phyloP scores from a whole-genome alignment of 2,888 invertebrate species.

The Boloria euphrosyne region DNA sequence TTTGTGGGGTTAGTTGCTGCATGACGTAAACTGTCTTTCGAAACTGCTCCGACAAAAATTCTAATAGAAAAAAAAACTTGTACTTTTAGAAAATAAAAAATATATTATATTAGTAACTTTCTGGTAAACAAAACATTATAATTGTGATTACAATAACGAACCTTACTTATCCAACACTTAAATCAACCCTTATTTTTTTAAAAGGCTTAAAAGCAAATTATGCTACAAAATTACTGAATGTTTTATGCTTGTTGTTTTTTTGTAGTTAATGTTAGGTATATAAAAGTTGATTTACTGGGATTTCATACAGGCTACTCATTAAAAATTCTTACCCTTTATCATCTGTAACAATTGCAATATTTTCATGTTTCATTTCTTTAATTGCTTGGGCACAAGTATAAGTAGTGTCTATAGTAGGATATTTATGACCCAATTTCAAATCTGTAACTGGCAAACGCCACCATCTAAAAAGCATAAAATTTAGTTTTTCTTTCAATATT shows the following conservation, averaged over 20 bases:
- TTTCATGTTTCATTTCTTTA: slow-evolving; percentile 75
- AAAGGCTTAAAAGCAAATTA: too few relatives aligned
- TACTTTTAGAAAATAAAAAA: neutral
- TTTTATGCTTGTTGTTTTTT: too few relatives aligned
- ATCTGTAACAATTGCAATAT: slow-evolving; percentile 51
- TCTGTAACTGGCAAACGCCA: slow-evolving; percentile 84
- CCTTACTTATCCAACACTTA: too few relatives aligned
- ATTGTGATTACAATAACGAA: too few relatives aligned
- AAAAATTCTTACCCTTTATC: slow-evolving; percentile 56
- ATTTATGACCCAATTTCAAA: slow-evolving; percentile 39
- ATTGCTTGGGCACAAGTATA: slow-evolving; percentile 84
- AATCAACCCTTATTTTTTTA: too few relatives aligned
- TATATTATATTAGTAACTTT: neutral
- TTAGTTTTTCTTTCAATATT: neutral
- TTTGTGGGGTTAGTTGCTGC: slow-evolving; percentile 47
- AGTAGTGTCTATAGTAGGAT: slow-evolving; percentile 73
- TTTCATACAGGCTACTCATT: neutral
- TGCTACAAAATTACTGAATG: too few relatives aligned
- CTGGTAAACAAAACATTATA: too few relatives aligned
- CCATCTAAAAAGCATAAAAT: slow-evolving; percentile 81
- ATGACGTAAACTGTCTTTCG: slow-evolving; percentile 80
- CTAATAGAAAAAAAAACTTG: slow-evolving; percentile 19
- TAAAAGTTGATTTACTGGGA: too few relatives aligned
- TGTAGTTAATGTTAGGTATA: too few relatives aligned
- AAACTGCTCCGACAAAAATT: slow-evolving; percentile 47